Evolutionary conservation across 2,888 invertebrate genomes (phyloP), one percentile per base, ranked within the genome.

Genomic region (Aplocera efformata): DNA sequence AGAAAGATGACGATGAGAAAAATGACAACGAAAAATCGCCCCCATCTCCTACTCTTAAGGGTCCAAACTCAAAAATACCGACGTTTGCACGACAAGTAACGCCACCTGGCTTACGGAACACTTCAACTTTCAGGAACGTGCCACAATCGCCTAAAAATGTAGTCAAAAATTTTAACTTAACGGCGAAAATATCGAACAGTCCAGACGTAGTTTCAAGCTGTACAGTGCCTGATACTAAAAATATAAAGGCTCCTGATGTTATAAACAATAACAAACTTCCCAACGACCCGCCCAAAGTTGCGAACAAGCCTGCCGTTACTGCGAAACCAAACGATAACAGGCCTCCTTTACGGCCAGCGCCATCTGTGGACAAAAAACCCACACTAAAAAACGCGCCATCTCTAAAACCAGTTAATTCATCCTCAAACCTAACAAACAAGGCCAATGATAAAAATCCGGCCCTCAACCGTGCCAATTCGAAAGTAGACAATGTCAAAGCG

Each of bases 151-250:
- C 88, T 0, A 89, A 86, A 67, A 71, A 67, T 41, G 33, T 54
- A 0, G 56, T 61, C 1, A 88, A 82, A 66, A 77, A 71, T 25
- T 29, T 54, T 1, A 75, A 62, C 43, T 35, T 73, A 53, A 59
- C 71, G 33, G 60, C 78, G 2, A 82, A 80, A 59, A 79, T 81
- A 42, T 72, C 60, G 45, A 93, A 93, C 59, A 93, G 93, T 67
- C 94, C 94, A 0, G 94, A 94, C 64, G 72, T 94, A 20, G 93
- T 94, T 2, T 92, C 93, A 0, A 93, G 93, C 60, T 94, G 94
- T 64, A 91, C 91, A 0, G 78, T 84, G n/a, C 75, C 77, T 0
- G 86, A 88, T 17, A 67, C 73, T 7, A 84, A 88, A 34, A 82
- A 79, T 10, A 74, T 84, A 0, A 92, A 92, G 70, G 90, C 92